phyloP scores from a whole-genome alignment of 2,113 vertebrate species.

The Phaethornis superciliosus region DNA sequence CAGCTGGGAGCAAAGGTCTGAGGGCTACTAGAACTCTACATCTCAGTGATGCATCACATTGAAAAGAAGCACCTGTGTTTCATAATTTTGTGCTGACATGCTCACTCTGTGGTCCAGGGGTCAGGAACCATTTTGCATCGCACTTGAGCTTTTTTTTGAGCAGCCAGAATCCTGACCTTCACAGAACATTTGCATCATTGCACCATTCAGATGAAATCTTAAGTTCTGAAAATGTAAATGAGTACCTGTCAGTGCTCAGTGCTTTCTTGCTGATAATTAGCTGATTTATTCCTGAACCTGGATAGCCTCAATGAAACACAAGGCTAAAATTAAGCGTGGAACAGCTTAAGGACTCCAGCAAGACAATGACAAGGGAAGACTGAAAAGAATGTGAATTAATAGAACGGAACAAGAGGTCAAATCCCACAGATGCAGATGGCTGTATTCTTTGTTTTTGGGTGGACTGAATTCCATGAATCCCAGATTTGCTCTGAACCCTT shows the following conservation, averaged over 20 bases:
- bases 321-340: slow-evolving; percentile 1
- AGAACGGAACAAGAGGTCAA: neutral
- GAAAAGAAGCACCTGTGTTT: slow-evolving; percentile 26
- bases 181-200: neutral
- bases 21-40: neutral
- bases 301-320: neutral
- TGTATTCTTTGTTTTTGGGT: neutral
- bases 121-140: neutral
- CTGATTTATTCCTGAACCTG: neutral
- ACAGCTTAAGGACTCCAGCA: neutral
- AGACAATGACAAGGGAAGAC: neutral
- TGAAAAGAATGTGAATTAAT: neutral
- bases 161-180: neutral
- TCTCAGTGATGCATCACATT: neutral
- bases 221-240: neutral
- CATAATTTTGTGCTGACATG: neutral
- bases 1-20: slow-evolving; percentile 2
- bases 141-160: neutral
- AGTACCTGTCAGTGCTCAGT: neutral
- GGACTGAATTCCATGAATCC: neutral
- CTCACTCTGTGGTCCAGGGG: neutral
- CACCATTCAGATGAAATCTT: neutral
- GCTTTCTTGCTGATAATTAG: neutral
- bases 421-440: neutral
- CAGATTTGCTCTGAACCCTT: neutral